Base-by-base conservation (phyloP, 2,113 vertebrate species). In the Scomber japonicus region DNA sequence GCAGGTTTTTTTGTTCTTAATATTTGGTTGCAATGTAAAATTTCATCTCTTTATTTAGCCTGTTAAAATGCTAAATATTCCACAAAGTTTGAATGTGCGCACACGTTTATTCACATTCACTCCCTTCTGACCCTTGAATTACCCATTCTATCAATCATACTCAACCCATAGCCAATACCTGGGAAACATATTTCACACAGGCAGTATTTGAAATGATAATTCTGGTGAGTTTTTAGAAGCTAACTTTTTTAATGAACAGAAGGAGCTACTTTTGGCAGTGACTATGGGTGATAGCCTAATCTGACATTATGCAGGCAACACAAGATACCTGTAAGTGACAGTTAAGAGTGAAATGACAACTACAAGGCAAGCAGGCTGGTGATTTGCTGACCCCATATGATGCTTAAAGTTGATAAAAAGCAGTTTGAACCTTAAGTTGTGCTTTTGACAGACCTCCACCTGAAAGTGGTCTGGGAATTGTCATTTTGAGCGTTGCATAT, bases 251-350 rank as follows among this genome's bases (percentile, higher is more conserved):
- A 92, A 93, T 93, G 89, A 93, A 91, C 83, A 88, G 82, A 89
- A 89, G 84, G 83, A 91, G 85, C 78, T 59, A 77, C 89, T 93
- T 90, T 86, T 83, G 86, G 76, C 84, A 80, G 92, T 83, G 88
- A 91, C 87, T 90, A 84, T 85, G 84, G 88, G 87, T 87, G 91
- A 91, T 89, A 86, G 88, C 82, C 88, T 94, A 94, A 94, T 94
- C 91, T 94, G 83, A 93, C 93, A 93, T 94, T 94, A 94, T 94
- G 93, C 93, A 94, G 90, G 82, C 78, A 61, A 89, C 90, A 90
- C 89, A 10, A 86, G 89, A 91, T 91, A 92, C 88, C 90, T 88
- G 88, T 87, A 91, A 92, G 81, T 89, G 88, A 88, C 91, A 91
- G 93, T 91, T 86, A 81, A 83, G 80, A 91, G 89, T 77, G 73